phyloP scores from a whole-genome alignment of 1,140 invertebrate species.

The Stenopsyche tienmushanensis region DNA sequence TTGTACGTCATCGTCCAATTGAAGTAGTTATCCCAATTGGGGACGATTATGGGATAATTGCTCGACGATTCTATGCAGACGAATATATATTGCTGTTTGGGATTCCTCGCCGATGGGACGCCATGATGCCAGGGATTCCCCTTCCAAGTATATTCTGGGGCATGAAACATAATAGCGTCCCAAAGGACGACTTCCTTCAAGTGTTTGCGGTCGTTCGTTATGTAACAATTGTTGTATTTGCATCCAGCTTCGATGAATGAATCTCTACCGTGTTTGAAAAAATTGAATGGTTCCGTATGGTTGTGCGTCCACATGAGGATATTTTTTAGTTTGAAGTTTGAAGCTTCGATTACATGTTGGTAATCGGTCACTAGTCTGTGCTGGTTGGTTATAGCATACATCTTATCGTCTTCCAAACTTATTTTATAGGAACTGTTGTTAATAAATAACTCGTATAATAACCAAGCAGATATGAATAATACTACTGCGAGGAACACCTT shows the following conservation, averaged over 20 bases:
- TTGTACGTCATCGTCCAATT: constrained; percentile 65
- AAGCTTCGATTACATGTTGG: neutral
- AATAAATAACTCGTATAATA: too few relatives aligned
- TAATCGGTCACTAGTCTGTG: neutral
- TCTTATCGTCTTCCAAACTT: too few relatives aligned
- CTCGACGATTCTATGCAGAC: constrained; percentile 56
- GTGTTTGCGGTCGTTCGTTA: constrained; percentile 24
- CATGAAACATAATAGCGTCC: constrained; percentile 33
- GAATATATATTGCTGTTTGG: constrained; percentile 55
- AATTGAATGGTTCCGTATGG: constrained; percentile 24
- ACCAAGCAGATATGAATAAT: too few relatives aligned
- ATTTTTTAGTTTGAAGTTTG: constrained; percentile 3
- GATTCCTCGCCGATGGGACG: constrained; percentile 47
- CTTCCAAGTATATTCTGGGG: constrained; percentile 27
- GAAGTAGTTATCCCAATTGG: constrained; percentile 52
- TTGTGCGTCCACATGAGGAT: constrained; percentile 35
- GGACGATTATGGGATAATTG: constrained; percentile 47
- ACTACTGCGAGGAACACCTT: too few relatives aligned
- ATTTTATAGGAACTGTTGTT: too few relatives aligned
- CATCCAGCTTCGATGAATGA: constrained; percentile 44
- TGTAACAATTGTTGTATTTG: constrained; percentile 27
- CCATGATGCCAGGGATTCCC: constrained; percentile 15
- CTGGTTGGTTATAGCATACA: too few relatives aligned
- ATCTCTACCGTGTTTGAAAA: constrained; percentile 41
- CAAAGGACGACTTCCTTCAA: constrained; percentile 10